Conservation (phyloP, 2,888 invertebrate species). For the Clostera curtula region DNA sequence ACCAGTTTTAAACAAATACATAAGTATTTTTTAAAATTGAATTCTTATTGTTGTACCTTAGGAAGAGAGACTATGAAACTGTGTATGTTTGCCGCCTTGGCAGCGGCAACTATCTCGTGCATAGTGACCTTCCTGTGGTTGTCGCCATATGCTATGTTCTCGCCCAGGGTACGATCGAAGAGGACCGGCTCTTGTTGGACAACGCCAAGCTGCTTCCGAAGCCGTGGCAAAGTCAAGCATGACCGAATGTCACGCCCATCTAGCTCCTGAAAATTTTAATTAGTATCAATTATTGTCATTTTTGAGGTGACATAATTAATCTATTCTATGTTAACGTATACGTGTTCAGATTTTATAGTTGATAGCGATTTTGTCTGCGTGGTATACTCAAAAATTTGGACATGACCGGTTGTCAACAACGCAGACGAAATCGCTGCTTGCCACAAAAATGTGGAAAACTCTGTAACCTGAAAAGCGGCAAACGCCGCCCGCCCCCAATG, state of each 20-base stretch:
- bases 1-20: too few relatives aligned
- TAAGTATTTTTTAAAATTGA: too few relatives aligned
- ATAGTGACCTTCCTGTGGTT: slow-evolving; percentile 79
- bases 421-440: too few relatives aligned
- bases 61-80: slow-evolving; percentile 83
- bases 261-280: slow-evolving; percentile 41
- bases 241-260: slow-evolving; percentile 74
- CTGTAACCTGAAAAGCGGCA: too few relatives aligned
- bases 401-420: too few relatives aligned
- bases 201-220: slow-evolving; percentile 85
- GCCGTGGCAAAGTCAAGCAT: slow-evolving; percentile 77
- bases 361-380: too few relatives aligned
- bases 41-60: slow-evolving; percentile 63
- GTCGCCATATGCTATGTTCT: slow-evolving; percentile 92
- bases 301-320: not conserved
- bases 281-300: not conserved
- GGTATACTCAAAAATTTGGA: too few relatives aligned
- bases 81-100: slow-evolving; percentile 87
- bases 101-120: slow-evolving; percentile 83
- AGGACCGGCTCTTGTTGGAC: slow-evolving; percentile 91
- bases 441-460: too few relatives aligned
- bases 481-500: too few relatives aligned
- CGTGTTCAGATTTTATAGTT: too few relatives aligned
- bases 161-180: slow-evolving; percentile 86
- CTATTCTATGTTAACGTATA: too few relatives aligned